Evolutionary conservation across 2,797 vertebrate species (phyloP), one percentile per base, ranked within the genome.

Genomic region (Hybognathus amarus): DNA sequence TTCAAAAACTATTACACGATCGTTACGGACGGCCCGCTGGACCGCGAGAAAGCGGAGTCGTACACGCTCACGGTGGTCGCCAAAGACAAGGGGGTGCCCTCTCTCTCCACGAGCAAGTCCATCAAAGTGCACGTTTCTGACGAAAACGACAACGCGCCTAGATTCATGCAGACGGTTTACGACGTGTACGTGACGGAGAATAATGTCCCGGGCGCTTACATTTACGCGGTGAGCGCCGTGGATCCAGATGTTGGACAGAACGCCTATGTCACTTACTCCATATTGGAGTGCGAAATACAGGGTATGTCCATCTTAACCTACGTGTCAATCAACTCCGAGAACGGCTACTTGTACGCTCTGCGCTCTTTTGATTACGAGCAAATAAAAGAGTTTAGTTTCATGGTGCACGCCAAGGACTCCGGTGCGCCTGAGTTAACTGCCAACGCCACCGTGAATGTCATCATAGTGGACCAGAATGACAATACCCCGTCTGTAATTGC

Each of bases 221-320:
- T 99, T 88, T 98, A 97, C 88, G 97, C 97, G 0, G 98, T 99
- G 85, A 99, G 96, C 88, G 98, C 98, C 54, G 90, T 95, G 63
- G 98, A 99, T 91, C 96, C 94, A 6, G 98, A 99, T 71, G 92
- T 97, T 80, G 97, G 97, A 68, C 96, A 95, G 88, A 99, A 99
- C 88, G 96, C 97, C 36, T 95, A 95, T 33, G 95, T 99, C 77
- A 95, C 96, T 84, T 99, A 99, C 92, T 96, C 97, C 90, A 98
- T 99, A 95, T 95, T 99, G 90, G 97, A 99, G 91, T 96, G 97
- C 89, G 97, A 98, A 88, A 99, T 99, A 88, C 97, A 99, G 94
- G 97, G 97, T 89, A 99, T 99, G 98, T 98, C 97, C 11, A 96
- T 99, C 85, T 96, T 97, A 91, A 99, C 98, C 2, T 99, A 99